Evolutionary conservation across 2,113 vertebrate species (phyloP), one percentile per base, ranked within the genome.

Genomic region (Lepisosteus oculatus): DNA sequence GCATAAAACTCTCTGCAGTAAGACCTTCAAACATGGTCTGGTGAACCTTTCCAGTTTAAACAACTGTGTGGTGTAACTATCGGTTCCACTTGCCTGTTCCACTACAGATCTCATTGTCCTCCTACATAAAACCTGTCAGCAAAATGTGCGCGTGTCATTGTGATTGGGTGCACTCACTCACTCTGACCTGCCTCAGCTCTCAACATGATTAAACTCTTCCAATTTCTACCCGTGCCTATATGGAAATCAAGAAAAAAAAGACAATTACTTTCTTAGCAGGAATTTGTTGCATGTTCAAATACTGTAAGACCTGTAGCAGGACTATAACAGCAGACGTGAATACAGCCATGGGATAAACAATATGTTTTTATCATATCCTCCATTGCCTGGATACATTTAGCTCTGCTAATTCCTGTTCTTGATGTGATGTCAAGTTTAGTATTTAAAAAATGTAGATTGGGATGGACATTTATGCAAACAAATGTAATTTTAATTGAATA

Each of bases 41-140:
- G 8, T 64, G 62, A 64, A 41, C 62, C 17, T 17, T 62, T 14
- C 61, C 62, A 9, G 42, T 9, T 64, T 43, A 29, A 64, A 29
- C 5, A 17, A 43, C 15, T 29, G 13, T 41, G 15, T 17, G 1
- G 3, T 1, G 17, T 29, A 64, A 64, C 15, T 41, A 64, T 64
- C 62, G 17, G 62, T 64, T 41, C 42, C 62, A 64, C 62, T 64
- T 64, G 62, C 62, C 62, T 64, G 3, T 64, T 64, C 17, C 3
- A 64, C 13, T 41, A 17, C 12, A 64, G 14, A 11, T 62, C 62
- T 41, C 12, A 64, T 29, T 17, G 17, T 17, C 17, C 62, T 15
- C 59, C 62, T 64, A 64, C 62, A 64, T 64, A 41, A 43, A 64
- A 64, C 2, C 62, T 41, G 62, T 64, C 62, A 2, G 62, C 8